phyloP scores from a whole-genome alignment of 2,888 invertebrate genomes.

The Oscheius sp. region DNA sequence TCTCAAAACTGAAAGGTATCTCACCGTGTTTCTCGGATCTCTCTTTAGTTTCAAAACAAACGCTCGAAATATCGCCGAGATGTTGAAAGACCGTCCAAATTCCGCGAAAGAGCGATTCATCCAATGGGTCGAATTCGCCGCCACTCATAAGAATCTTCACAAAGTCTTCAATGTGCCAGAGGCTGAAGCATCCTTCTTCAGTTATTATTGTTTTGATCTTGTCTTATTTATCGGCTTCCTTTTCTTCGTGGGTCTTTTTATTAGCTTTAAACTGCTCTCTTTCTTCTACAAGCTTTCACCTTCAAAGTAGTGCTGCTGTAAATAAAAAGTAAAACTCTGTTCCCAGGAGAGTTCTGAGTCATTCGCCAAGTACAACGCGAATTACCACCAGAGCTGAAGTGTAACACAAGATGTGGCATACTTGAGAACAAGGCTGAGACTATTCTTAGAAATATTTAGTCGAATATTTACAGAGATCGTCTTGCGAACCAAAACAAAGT shows the following conservation, averaged over 20 bases:
- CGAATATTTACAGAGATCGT: neutral
- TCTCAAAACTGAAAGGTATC: conserved; percentile 33
- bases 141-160: conserved; percentile 40
- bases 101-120: conserved; percentile 39
- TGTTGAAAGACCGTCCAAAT: conserved; percentile 38
- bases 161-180: conserved; percentile 39
- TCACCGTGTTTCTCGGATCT: no score
- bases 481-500: conserved; percentile 4
- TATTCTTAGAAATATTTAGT: neutral
- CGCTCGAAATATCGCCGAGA: conserved; percentile 33
- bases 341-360: neutral
- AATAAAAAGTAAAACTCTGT: no score
- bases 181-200: conserved; percentile 30
- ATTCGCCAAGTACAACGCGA: neutral
- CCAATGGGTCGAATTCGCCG: conserved; percentile 45
- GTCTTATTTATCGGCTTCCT: neutral
- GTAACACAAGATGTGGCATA: neutral
- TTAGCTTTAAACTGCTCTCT: neutral
- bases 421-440: neutral
- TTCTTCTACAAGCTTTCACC: no score
- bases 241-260: neutral
- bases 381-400: no score
- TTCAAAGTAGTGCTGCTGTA: no score
- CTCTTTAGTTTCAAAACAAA: conserved; percentile 30
- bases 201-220: conserved; percentile 39